Conservation (phyloP, 2,797 vertebrate species). For the Oreonectes daqikongensis region DNA sequence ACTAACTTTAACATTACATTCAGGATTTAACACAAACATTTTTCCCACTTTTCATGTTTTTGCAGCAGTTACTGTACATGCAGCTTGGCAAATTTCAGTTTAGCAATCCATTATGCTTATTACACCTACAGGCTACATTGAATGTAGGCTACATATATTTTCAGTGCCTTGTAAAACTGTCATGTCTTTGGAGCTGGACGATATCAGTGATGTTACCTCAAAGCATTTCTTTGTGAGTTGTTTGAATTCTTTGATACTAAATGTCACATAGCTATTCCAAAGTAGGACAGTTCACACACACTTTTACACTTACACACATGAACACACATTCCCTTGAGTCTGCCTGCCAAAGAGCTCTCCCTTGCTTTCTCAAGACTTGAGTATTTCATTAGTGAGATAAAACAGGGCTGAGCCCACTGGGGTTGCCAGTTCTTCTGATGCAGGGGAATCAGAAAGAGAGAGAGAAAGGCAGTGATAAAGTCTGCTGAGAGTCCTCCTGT, state of each 20-base stretch:
- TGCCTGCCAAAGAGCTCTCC: slow-evolving; percentile 72
- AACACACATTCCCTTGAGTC: slow-evolving; percentile 52
- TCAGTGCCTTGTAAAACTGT: background rate
- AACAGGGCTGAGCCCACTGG: slow-evolving; percentile 72
- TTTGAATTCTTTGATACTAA: slow-evolving; percentile 52
- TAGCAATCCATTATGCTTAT: background rate
- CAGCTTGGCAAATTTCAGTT: background rate
- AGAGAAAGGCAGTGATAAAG: slow-evolving; percentile 72
- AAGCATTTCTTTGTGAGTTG: slow-evolving; percentile 48
- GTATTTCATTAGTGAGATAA: slow-evolving; percentile 82
- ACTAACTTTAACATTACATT: background rate
- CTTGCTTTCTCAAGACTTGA: slow-evolving; percentile 69
- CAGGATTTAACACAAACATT: background rate
- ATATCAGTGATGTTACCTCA: slow-evolving; percentile 36
- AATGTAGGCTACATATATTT: background rate
- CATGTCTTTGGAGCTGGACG: background rate
- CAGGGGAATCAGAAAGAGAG: slow-evolving; percentile 56
- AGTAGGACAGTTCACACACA: slow-evolving; percentile 41
- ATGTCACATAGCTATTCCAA: slow-evolving; percentile 54
- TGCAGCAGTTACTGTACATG: background rate
- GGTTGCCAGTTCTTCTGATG: slow-evolving; percentile 70
- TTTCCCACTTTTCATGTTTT: background rate
- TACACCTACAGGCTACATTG: no score
- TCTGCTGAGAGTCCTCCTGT: slow-evolving; percentile 71
- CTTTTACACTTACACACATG: slow-evolving; percentile 49